Evolutionary conservation across 1,140 invertebrate species (phyloP).

Genomic region (Cyclina sinensis): DNA sequence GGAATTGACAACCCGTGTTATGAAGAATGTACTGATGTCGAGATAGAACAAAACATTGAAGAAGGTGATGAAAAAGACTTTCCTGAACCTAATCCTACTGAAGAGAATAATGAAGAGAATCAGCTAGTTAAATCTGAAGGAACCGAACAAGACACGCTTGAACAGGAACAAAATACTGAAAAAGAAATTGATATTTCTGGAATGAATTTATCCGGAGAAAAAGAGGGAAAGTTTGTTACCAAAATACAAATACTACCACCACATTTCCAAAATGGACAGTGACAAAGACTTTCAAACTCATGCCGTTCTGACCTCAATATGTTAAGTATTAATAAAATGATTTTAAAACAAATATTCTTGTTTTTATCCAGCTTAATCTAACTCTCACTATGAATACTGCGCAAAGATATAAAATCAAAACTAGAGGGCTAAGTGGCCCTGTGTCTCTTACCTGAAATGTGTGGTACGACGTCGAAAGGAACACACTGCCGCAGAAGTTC

Average conservation of each 20-base stretch:
- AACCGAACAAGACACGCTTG: not conserved
- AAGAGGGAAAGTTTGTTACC: conserved; percentile 2
- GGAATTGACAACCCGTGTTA: not conserved
- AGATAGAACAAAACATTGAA: not conserved
- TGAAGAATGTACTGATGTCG: not conserved
- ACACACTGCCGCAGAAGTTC: no score
- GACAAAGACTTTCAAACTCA: no score
- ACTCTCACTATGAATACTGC: no score
- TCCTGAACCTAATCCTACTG: not conserved
- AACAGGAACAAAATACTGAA: not conserved
- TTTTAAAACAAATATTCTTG: no score
- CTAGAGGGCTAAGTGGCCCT: no score
- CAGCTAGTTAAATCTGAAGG: not conserved
- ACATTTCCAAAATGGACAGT: not conserved
- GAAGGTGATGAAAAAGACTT: not conserved
- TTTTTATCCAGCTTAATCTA: no score
- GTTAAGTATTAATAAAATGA: no score
- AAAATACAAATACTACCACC: not conserved
- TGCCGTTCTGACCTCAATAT: not conserved
- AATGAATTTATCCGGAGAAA: not conserved
- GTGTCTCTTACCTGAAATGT: no score
- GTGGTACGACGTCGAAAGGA: no score
- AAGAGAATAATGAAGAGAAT: not conserved
- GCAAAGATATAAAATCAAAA: no score
- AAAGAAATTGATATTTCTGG: not conserved